A percentile compares a stretch with the other conserved stretches of the same genome.
phyloP scores from a whole-genome alignment of 2,113 vertebrate species.

The Benitochromis conjunctus region DNA sequence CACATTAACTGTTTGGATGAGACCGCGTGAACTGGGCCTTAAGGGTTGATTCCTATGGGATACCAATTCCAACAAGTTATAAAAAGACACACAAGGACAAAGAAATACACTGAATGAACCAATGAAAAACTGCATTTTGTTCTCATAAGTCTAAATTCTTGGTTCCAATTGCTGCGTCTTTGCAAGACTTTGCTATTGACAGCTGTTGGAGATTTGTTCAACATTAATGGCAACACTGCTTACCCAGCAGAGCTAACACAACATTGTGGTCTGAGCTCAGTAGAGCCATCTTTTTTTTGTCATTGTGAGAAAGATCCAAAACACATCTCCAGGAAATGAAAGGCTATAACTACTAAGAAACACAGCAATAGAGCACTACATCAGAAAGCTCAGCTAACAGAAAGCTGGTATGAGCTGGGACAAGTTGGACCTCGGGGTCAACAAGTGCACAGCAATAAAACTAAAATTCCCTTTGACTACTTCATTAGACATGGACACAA shows the following conservation, averaged over 20 bases:
- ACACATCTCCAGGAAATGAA: not conserved
- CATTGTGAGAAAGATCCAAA: not conserved
- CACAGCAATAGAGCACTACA: not conserved
- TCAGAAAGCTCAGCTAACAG: not conserved
- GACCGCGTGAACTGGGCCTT: not conserved
- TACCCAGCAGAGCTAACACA: not conserved
- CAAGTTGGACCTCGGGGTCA: not conserved
- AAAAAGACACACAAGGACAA: not conserved
- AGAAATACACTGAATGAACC: not conserved
- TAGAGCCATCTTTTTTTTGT: not conserved
- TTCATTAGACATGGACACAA: not conserved
- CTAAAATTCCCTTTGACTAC: not conserved
- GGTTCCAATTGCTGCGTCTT: not conserved
- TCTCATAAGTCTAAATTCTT: not conserved
- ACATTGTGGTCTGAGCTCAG: not conserved
- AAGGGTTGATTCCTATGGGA: not conserved
- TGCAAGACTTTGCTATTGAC: not conserved
- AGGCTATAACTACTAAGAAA: not conserved
- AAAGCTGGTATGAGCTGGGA: not conserved
- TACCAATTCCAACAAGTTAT: not conserved
- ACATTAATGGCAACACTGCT: not conserved
- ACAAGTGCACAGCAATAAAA: not conserved
- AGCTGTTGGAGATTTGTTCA: not conserved
- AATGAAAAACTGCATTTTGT: not conserved
- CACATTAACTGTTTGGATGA: not conserved